Evolutionary conservation across 2,888 invertebrate genomes (phyloP).

Genomic region (Eurytoma californica): DNA sequence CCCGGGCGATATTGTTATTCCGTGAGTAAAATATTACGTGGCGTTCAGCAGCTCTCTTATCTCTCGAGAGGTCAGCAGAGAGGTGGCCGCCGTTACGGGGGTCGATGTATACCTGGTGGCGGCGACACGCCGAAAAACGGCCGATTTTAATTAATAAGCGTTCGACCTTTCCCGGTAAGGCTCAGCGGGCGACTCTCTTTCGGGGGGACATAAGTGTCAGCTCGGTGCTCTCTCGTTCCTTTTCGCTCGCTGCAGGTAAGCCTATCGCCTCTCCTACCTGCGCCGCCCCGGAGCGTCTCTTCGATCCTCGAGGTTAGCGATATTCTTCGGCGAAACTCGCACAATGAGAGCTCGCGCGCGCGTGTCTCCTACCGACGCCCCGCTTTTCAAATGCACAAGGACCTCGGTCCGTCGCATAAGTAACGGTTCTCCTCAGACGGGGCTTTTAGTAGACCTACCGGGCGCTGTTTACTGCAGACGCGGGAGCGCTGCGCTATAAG

Average conservation of each 20-base stretch:
- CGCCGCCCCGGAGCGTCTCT: neutral
- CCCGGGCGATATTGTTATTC: constrained; percentile 43
- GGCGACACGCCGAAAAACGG: constrained; percentile 51
- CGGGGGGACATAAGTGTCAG: constrained; percentile 51
- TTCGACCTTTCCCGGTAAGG: constrained; percentile 55
- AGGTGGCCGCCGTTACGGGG: neutral
- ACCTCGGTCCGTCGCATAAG: neutral
- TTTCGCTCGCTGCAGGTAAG: constrained; percentile 37
- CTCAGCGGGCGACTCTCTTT: constrained; percentile 47
- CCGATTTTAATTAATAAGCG: constrained; percentile 56
- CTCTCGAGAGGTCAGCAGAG: constrained; percentile 10
- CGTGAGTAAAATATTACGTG: constrained; percentile 46
- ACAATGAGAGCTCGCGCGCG: neutral
- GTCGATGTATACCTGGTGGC: neutral
- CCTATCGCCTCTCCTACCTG: constrained; percentile 18
- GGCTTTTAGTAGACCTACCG: constrained; percentile 23
- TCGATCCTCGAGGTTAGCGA: neutral
- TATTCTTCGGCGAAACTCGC: constrained; percentile 3
- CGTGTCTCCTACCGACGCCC: neutral
- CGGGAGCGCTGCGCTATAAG: neutral
- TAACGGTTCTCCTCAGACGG: neutral
- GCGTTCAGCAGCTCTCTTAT: constrained; percentile 36
- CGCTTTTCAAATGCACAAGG: constrained; percentile 15
- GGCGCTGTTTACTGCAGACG: neutral
- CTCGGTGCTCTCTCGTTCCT: constrained; percentile 16